Evolutionary conservation across 2,888 invertebrate genomes (phyloP).

Genomic region (Tribolium freemani): DNA sequence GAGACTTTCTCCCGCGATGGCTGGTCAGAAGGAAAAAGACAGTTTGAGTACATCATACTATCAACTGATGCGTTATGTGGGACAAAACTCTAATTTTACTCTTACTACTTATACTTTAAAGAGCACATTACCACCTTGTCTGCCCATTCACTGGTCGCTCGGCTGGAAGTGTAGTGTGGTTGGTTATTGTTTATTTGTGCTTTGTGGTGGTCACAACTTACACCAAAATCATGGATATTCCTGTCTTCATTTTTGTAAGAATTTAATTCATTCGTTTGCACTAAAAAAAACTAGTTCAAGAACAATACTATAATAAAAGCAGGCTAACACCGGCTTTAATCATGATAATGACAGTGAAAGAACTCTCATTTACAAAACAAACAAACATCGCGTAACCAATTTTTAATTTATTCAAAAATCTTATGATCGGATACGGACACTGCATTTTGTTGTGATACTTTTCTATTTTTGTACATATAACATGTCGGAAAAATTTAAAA

Average conservation of each 20-base stretch:
- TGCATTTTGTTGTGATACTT: too few relatives aligned
- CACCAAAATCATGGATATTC: constrained; percentile 14
- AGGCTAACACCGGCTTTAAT: neutral
- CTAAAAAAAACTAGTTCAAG: neutral
- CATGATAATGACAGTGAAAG: neutral
- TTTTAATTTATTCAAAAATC: neutral
- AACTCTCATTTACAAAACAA: neutral
- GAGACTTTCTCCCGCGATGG: constrained; percentile 43
- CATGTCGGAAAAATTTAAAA: neutral
- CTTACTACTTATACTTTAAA: constrained; percentile 43
- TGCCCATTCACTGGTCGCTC: constrained; percentile 27
- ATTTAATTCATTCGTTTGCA: neutral
- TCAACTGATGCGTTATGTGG: constrained; percentile 47
- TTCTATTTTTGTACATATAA: neutral
- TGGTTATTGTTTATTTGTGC: neutral
- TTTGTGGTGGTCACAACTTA: constrained; percentile 9
- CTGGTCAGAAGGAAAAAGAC: constrained; percentile 42
- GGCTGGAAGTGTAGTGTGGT: constrained; percentile 20
- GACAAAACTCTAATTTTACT: constrained; percentile 45
- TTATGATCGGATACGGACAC: neutral
- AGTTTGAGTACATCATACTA: constrained; percentile 40
- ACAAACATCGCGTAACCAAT: neutral
- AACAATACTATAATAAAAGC: neutral
- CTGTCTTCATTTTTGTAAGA: neutral
- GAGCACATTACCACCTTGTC: constrained; percentile 18